phyloP scores from a whole-genome alignment of 2,797 vertebrate genomes.

The Melanotaenia nigrans region DNA sequence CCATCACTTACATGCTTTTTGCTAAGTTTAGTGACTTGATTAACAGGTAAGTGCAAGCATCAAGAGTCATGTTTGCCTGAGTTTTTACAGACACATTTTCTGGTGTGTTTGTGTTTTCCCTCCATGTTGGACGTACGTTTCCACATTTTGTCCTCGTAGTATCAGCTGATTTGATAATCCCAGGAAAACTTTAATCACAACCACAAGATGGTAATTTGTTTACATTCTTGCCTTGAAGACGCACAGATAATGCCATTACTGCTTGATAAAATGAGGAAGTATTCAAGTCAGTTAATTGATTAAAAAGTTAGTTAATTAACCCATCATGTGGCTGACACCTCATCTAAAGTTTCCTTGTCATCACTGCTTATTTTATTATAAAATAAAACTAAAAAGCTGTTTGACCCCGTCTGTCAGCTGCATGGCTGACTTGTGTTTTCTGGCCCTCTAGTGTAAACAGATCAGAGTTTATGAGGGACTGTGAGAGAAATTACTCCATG shows the following conservation, averaged over 20 bases:
- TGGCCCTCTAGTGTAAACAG: conserved; percentile 81
- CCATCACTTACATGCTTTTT: conserved; percentile 96
- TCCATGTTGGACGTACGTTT: background rate
- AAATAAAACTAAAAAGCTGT: background rate
- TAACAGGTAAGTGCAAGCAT: conserved; percentile 81
- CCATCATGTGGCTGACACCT: background rate
- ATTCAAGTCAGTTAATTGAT: background rate
- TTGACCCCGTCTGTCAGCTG: background rate
- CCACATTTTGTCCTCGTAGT: background rate
- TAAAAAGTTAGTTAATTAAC: background rate
- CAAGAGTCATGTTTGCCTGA: background rate
- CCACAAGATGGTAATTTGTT: background rate
- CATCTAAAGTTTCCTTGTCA: background rate
- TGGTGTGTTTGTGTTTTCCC: background rate
- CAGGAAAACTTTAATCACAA: background rate
- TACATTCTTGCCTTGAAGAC: background rate
- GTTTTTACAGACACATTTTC: background rate
- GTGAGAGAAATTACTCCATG: conserved; percentile 94
- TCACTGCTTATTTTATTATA: background rate
- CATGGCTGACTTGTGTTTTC: conserved; percentile 4
- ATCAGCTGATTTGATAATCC: background rate
- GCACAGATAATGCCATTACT: background rate
- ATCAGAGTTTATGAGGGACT: conserved; percentile 91
- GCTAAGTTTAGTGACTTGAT: conserved; percentile 88
- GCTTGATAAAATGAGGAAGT: background rate